Percentiles rank a stretch among this genome's conserved stretches.
These are phyloP conservation scores for Epinephelus cyanopodus DNA, from an alignment of 2,113 vertebrate genomes.

Conservation along the genomic window DNA sequence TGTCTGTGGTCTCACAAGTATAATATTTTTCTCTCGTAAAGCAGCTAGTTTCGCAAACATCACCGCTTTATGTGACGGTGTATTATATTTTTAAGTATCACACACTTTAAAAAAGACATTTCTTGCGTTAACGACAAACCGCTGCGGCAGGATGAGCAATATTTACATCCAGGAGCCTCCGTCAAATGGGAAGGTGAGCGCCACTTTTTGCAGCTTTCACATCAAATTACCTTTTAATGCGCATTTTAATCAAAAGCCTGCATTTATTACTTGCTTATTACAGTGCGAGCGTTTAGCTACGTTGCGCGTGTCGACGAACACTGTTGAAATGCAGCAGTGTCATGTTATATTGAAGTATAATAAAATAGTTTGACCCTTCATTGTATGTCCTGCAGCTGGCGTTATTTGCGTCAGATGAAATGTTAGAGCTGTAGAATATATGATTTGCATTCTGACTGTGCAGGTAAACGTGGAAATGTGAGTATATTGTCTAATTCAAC, in stretches of 20 bases:
- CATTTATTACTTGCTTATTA: neutral
- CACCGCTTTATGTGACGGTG: fast-evolving
- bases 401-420: neutral
- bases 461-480: neutral
- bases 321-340: neutral
- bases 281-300: neutral
- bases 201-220: neutral
- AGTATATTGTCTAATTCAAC: no score
- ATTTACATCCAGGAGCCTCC: slow-evolving; percentile 98
- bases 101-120: fast-evolving
- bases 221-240: neutral
- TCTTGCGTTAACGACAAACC: neutral
- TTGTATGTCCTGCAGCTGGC: neutral
- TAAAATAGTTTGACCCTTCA: neutral
- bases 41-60: neutral
- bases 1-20: slow-evolving; percentile 33
- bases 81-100: neutral
- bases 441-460: no score
- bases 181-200: slow-evolving; percentile 94
- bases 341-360: neutral
- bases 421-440: neutral
- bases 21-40: neutral
- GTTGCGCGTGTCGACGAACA: neutral
- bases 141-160: slow-evolving; percentile 89
- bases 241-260: neutral